Evolutionary conservation across 2,113 vertebrate species (phyloP).

Genomic region (Hystrix cristata): DNA sequence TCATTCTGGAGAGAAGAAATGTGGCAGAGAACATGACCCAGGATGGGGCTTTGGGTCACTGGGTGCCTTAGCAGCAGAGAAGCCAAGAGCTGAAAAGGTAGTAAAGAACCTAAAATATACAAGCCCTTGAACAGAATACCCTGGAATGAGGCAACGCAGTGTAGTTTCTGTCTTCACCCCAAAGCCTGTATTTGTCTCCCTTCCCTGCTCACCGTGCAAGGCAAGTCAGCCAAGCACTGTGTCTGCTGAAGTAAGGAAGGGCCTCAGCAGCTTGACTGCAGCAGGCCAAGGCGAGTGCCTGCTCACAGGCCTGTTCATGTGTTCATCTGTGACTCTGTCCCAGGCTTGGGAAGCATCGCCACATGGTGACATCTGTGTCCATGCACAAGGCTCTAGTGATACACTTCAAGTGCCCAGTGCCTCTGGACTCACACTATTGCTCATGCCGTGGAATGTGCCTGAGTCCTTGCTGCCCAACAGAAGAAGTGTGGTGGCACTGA

Average conservation of each 20-base stretch:
- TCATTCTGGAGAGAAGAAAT: constrained; percentile 35
- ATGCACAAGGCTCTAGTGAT: background rate
- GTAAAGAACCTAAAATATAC: constrained; percentile 7
- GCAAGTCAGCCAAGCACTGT: background rate
- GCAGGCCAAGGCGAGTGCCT: background rate
- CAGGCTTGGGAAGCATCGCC: background rate
- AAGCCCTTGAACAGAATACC: background rate
- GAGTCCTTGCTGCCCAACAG: background rate
- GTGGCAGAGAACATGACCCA: background rate
- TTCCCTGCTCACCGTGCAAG: background rate
- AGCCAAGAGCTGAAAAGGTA: background rate
- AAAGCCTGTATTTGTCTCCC: background rate
- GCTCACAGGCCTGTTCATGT: background rate
- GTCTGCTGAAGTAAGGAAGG: background rate
- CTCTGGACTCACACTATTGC: background rate
- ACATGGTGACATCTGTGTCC: background rate
- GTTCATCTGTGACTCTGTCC: background rate
- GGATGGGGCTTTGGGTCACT: background rate
- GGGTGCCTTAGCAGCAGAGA: background rate
- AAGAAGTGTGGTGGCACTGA: background rate
- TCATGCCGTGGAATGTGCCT: background rate
- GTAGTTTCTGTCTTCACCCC: background rate
- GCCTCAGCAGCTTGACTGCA: background rate
- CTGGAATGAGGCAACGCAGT: background rate
- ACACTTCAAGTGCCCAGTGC: background rate